Conservation (phyloP, 2,797 vertebrate genomes). For the Cuculus canorus region DNA sequence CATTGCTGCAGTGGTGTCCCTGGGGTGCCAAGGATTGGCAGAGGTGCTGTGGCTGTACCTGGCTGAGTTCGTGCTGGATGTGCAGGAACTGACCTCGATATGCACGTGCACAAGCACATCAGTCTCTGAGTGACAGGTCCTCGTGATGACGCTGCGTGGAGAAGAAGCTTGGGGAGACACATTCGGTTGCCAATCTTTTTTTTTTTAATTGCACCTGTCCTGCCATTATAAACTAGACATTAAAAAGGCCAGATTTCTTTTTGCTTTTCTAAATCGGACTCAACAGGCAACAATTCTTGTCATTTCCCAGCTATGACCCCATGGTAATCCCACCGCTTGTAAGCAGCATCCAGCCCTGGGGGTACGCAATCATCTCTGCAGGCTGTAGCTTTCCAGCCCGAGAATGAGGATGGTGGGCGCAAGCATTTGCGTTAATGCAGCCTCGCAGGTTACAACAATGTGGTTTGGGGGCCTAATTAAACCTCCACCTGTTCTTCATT, state of each 20-base stretch:
- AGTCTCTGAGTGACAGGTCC: neutral
- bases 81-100: neutral
- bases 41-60: rapidly evolving
- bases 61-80: neutral
- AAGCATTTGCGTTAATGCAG: neutral
- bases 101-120: rapidly evolving
- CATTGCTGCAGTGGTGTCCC: neutral
- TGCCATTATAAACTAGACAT: neutral
- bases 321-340: neutral
- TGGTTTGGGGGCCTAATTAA: conserved; percentile 23
- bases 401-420: neutral
- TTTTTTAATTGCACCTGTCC: neutral
- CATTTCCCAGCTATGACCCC: neutral
- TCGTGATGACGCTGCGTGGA: neutral
- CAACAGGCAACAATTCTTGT: neutral
- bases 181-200: neutral
- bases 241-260: neutral
- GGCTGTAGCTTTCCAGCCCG: neutral
- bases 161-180: neutral
- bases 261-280: neutral
- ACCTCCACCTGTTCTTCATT: conserved; percentile 56
- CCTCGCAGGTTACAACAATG: neutral
- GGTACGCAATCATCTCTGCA: neutral
- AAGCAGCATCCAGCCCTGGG: neutral
- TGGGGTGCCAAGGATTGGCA: neutral